These are phyloP conservation scores for Xylocampa areola DNA, from an alignment of 2,888 invertebrate genomes.

Conservation along the genomic window DNA sequence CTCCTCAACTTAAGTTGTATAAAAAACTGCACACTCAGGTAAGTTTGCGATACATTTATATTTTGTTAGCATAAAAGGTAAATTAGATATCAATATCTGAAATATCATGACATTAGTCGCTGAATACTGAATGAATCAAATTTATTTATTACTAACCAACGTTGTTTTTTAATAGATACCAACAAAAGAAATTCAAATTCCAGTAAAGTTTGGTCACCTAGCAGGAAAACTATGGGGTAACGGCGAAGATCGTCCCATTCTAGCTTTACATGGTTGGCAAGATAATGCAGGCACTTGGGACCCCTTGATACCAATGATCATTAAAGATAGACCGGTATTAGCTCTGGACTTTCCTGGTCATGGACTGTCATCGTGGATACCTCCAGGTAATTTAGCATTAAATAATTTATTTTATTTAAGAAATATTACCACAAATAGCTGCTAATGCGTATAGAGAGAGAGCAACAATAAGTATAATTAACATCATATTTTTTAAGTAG, in stretches of 20 bases:
- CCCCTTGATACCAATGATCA: slow-evolving; percentile 91
- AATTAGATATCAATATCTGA: too few relatives aligned
- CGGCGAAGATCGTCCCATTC: slow-evolving; percentile 90
- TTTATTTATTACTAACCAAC: too few relatives aligned
- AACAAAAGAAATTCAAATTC: slow-evolving; percentile 91
- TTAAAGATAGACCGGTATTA: slow-evolving; percentile 80
- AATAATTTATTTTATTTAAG: background rate
- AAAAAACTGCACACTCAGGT: slow-evolving; percentile 70
- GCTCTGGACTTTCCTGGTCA: slow-evolving; percentile 93
- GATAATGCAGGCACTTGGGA: slow-evolving; percentile 95
- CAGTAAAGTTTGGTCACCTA: slow-evolving; percentile 92
- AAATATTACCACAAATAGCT: background rate
- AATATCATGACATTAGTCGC: background rate
- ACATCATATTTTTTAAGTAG: too few relatives aligned
- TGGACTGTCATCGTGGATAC: slow-evolving; percentile 92
- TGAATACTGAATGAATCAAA: too few relatives aligned
- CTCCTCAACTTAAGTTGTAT: slow-evolving; percentile 37
- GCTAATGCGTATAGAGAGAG: too few relatives aligned
- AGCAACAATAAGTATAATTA: too few relatives aligned
- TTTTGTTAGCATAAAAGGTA: too few relatives aligned
- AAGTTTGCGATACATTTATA: slow-evolving; percentile 39
- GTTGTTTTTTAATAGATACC: too few relatives aligned
- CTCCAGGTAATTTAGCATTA: slow-evolving; percentile 85
- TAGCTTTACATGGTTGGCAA: slow-evolving; percentile 94
- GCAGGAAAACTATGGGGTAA: slow-evolving; percentile 93